Evolutionary conservation across 1,140 invertebrate genomes (phyloP), one percentile per base, ranked within the genome.

Genomic region (Callitettix versicolor): DNA sequence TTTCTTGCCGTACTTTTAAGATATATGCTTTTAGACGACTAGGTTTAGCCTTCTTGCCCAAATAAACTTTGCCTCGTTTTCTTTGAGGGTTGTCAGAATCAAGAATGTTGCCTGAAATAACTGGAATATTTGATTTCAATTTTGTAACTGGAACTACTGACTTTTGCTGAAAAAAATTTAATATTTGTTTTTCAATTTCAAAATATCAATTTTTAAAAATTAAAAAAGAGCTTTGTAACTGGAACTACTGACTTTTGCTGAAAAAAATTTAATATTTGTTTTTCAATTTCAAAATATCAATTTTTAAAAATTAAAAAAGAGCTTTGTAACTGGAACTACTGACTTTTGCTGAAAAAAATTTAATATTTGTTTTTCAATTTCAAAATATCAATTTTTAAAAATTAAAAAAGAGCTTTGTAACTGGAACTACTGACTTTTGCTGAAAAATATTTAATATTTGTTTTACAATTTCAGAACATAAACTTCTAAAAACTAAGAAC

Each of bases 41-140:
- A 26, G 46, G 46, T 22, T 49, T 49, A n/a, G 12, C 14, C 46
- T 17, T 15, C n/a, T 49, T 49, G 15, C 30, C 46, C 15, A 26
- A 22, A 14, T 22, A 15, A 12, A 49, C 46, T 49, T 49, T 49
- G 24, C 46, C 46, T 49, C 30, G 22, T 34, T 18, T 49, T 24
- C 30, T 4, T 30, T 15, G 15, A 26, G 46, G 46, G 12, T 49
- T 49, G 30, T 49, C 46, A 3, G 46, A 49, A 49, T 49, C 46
- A 3, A 49, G 21, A n/a, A 49, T 49, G 18, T 49, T 49, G 4
- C 22, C 46, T 20, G 21, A 49, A 30, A 18, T n/a, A 3, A n/a
- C 21, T 9, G 12, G 46, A 2, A 2, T 12, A n/a, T 14, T 49
- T 15, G 24, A 7, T 49, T 5, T 9, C 4, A 6, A 7, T 12